Conservation (phyloP, 2,113 vertebrate genomes). For the Echinops telfairi region DNA sequence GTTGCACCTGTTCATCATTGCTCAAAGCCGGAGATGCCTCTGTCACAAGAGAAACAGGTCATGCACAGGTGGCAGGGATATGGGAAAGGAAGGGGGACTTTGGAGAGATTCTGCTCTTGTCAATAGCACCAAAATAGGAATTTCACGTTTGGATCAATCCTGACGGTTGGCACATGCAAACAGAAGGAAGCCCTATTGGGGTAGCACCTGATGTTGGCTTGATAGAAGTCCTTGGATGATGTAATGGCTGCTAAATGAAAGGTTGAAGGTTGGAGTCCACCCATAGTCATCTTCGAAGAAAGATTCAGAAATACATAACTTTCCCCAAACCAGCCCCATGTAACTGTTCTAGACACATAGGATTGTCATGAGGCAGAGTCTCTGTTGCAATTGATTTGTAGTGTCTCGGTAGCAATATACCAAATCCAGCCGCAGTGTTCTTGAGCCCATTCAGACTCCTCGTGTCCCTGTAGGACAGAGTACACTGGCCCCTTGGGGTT, state of each 20-base stretch:
- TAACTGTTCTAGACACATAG: neutral
- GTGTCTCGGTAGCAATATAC: neutral
- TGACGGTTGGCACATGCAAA: neutral
- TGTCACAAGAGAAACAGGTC: neutral
- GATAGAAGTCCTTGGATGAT: neutral
- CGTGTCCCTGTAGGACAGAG: too few species aligned
- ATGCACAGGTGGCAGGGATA: neutral
- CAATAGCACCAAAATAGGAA: slow-evolving; percentile 21
- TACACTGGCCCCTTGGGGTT: too few species aligned
- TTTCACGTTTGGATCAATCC: slow-evolving; percentile 20
- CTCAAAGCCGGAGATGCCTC: neutral
- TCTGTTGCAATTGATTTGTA: neutral
- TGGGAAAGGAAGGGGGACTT: neutral
- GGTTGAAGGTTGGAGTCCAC: too few species aligned
- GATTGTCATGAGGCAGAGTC: neutral
- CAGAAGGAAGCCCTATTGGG: neutral
- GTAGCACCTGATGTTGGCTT: neutral
- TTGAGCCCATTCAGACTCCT: too few species aligned
- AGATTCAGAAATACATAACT: too few species aligned
- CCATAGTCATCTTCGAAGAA: too few species aligned
- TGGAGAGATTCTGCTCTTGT: neutral
- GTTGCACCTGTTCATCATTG: neutral
- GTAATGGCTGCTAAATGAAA: neutral
- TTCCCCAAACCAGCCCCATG: neutral
- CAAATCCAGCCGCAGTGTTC: neutral